A percentile compares a stretch with the other conserved stretches of the same genome.
phyloP scores from a whole-genome alignment of 2,113 vertebrate genomes.

The Falco punctatus region DNA sequence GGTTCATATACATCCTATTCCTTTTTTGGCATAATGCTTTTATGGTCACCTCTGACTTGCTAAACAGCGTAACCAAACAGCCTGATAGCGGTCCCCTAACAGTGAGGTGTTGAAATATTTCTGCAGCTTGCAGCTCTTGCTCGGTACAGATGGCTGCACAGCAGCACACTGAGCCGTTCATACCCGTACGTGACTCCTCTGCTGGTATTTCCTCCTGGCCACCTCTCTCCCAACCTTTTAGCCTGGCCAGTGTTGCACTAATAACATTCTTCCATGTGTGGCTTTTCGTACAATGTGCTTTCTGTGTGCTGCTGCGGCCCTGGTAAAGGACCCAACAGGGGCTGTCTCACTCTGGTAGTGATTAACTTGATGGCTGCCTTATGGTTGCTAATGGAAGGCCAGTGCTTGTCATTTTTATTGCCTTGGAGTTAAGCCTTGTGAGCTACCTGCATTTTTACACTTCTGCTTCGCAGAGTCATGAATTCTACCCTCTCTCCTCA shows the following conservation, averaged over 20 bases:
- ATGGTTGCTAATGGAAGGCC: background rate
- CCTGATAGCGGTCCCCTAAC: background rate
- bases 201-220: conserved; percentile 11
- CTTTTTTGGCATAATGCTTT: background rate
- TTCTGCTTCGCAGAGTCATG: accelerated
- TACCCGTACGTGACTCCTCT: accelerated
- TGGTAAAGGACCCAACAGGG: background rate
- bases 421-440: background rate
- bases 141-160: background rate
- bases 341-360: background rate
- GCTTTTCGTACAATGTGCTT: background rate
- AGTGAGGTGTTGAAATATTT: background rate
- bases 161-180: background rate
- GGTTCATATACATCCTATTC: background rate
- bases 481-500: accelerated
- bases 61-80: background rate
- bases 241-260: background rate
- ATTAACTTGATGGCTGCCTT: conserved; percentile 7
- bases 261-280: background rate
- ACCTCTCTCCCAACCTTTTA: background rate
- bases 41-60: background rate
- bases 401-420: background rate
- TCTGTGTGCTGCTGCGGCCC: background rate
- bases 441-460: background rate
- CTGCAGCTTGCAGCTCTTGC: background rate